Evolutionary conservation across 1,140 invertebrate genomes (phyloP), one percentile per base, ranked within the genome.

Genomic region (Microplitis demolitor): DNA sequence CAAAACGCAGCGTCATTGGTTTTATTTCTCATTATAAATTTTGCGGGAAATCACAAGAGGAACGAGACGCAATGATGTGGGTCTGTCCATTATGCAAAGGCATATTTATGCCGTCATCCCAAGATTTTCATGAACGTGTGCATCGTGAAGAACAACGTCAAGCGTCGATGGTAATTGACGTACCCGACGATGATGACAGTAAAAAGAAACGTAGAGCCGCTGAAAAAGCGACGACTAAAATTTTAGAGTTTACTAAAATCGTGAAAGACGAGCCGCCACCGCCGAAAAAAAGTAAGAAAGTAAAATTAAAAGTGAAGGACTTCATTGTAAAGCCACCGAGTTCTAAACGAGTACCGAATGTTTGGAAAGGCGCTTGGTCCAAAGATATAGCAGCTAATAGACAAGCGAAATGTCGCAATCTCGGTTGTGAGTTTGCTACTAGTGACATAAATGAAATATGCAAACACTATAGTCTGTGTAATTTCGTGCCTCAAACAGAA

Each of bases 21-120:
- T 92, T 90, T 76, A 85, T 90, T 54, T 91, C 91, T 0, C 92
- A 93, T 80, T 82, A 90, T 34, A 81, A 87, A 34, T 87, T 89
- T 71, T 93, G 92, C 79, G 88, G 88, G 34, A 91, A 90, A 83
- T 81, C 87, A 3, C 86, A 88, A 24, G 85, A 88, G 88, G 90
- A 92, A 81, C 84, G 82, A 14, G 82, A 88, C 51, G 80, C 83
- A 31, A 81, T 88, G 24, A 87, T 89, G 80, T 80, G 84, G 4
- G 72, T 79, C 35, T 92, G 91, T 79, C 78, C 88, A 0, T 78
- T 90, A 58, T 93, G 92, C 76, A 74, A 84, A 2, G 83, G 83
- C 60, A 81, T 85, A 74, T 88, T 91, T 78, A 87, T 91, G 79
- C 89, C 89, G 31, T 87, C 89, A 33, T 91, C 91, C 68, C 81